Conservation (phyloP, 2,888 invertebrate genomes). For the Heliconius hortense region DNA sequence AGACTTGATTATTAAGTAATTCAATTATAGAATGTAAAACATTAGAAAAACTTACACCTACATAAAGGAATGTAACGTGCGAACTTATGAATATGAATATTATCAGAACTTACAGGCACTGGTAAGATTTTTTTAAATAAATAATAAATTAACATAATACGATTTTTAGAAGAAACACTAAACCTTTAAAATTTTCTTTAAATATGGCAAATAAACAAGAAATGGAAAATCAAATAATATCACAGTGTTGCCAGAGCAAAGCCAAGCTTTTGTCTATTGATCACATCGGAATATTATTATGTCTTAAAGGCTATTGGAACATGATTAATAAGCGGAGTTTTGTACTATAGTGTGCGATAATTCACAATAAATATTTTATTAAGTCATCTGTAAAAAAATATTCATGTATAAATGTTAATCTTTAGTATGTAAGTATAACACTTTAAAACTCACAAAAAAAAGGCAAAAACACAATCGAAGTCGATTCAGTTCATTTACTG, state of each 20-base stretch:
- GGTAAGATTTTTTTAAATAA: conserved; percentile 52
- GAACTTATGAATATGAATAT: conserved; percentile 68
- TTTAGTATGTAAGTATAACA: conserved; percentile 53
- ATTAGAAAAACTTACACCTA: conserved; percentile 36
- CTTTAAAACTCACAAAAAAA: conserved; percentile 48
- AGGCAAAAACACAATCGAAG: conserved; percentile 41
- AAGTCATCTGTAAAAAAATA: conserved; percentile 46
- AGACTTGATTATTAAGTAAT: conserved; percentile 33
- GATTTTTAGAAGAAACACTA: conserved; percentile 37
- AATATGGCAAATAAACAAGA: conserved; percentile 19
- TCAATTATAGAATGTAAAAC: conserved; percentile 41
- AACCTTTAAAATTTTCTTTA: conserved; percentile 6
- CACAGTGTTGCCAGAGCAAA: conserved; percentile 64
- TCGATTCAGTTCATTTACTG: conserved; percentile 27
- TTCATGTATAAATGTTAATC: conserved; percentile 45
- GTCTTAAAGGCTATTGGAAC: conserved; percentile 55
- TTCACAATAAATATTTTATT: conserved; percentile 56
- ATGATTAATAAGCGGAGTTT: conserved; percentile 63
- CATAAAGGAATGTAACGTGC: conserved; percentile 56
- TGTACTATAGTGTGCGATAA: conserved; percentile 74
- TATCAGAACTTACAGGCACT: conserved; percentile 78
- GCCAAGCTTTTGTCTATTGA: conserved; percentile 44
- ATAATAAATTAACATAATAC: conserved; percentile 49
- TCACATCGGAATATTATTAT: conserved; percentile 42
- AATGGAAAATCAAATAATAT: conserved; percentile 60